Base-by-base conservation (phyloP, 2,797 vertebrate species). In the Sebastes trivittatus region DNA sequence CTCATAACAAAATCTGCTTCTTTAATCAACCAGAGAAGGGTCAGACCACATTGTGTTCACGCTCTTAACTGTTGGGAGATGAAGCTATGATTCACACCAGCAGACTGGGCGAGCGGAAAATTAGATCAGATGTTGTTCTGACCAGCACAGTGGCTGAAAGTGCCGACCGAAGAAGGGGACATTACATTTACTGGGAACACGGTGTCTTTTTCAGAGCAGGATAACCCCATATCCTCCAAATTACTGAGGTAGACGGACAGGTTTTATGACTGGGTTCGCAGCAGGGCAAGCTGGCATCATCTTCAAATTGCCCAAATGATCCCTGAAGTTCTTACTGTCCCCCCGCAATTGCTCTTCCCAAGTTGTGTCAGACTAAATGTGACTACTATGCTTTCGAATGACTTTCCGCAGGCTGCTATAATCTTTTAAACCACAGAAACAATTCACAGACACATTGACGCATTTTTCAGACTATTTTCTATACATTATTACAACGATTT, bases 111-210 rank as follows among this genome's bases (percentile, higher is more conserved):
- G 42, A 64, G 58, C 75, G 83, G 68, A 66, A 46, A 75, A 78
- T 78, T 1, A 30, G 64, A 77, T 76, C 55, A 67, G 66, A 61
- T 72, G 75, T 76, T 77, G 71, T 56, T 77, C 80, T 74, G 71
- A 82, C 23, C 74, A 71, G 71, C 65, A 29, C 71, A 29, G 65
- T 36, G 58, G 54, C 76, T 59, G 42, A 13, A 77, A 78, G 58
- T 72, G 58, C 77, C 70, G 73, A 72, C 56, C 9, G 13, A 36
- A 5, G 32, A 49, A 52, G 49, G 49, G 65, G 71, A 72, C 49
- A 73, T 62, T 20, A 14, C 61, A 83, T 66, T 82, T 64, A 68
- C 27, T 73, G 38, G 86, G 87, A 78, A 87, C 86, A 79, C 22
- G 0, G 22, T 34, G 88, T 85, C 56, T 75, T 72, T 74, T 64